Evolutionary conservation across 2,888 invertebrate species (phyloP), one percentile per base, ranked within the genome.

Genomic region (Acrobasis suavella): DNA sequence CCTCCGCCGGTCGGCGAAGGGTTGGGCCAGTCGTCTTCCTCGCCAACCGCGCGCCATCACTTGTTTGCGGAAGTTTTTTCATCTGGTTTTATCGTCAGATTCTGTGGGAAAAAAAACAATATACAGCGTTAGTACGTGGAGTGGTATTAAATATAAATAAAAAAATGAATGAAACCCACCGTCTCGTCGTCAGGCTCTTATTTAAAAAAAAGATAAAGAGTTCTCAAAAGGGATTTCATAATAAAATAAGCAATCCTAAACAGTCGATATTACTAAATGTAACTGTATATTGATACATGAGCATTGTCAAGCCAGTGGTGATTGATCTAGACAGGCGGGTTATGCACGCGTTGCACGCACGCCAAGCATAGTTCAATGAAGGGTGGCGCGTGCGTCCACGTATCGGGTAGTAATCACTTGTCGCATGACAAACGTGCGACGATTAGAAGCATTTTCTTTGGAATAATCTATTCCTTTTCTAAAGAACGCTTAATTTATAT

Each of bases 51-150:
- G 10, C n/a, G 50, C 16, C 60, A 58, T 69, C 66, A 67, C 55
- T 67, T 65, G 15, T 63, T 62, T 49, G 22, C 63, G 9, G 51
- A 38, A 52, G 46, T 58, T 51, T 65, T 67, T 6, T 69, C 65
- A 15, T 65, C 66, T 6, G 22, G n/a, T 38, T 54, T 60, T 39
- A 60, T 50, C 37, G 51, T 38, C 14, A 15, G 7, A 50, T 50
- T 37, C 60, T 60, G 60, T 50, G 32, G 49, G 10, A 46, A 49
- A 32, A 22, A 50, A 50, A 12, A 37, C 14, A 22, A 12, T 14
- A 42, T 16, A 10, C 32, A 9, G 16, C 8, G 5, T 12, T 32
- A 52, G 15, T 22, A 12, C 14, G 32, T 7, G 8, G 8, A 32
- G 22, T 3, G 22, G 1, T 22, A 22, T 22, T 22, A 3, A 22